Conservation (phyloP, 2,113 vertebrate species). For the zebrafish (Danio rerio) region GRCz12tu NC_133179.1:25106501-25107000, state of each 20-base stretch:
- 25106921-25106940: conserved; percentile 13
- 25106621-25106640: too few relatives aligned
- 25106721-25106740: conserved; percentile 41
- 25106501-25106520: too few relatives aligned
- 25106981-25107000: conserved; percentile 43
- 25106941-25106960: conserved; percentile 11
- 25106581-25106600: too few relatives aligned
- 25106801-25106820: conserved; percentile 61
- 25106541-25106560: too few relatives aligned
- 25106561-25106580: too few relatives aligned
- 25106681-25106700: conserved; percentile 12
- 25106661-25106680: conserved; percentile 14
- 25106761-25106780: conserved; percentile 11
- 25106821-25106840: conserved; percentile 39
- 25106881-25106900: conserved; percentile 42
- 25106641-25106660: too few relatives aligned
- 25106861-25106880: conserved; percentile 46
- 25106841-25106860: conserved; percentile 42
- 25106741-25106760: background rate
- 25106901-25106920: conserved; percentile 1
- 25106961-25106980: conserved; percentile 42
- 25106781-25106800: conserved; percentile 47
- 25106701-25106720: conserved; percentile 23
- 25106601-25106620: too few relatives aligned
- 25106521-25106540: too few relatives aligned